Percentiles rank a stretch among this genome's conserved stretches.
phyloP scores from a whole-genome alignment of 1,140 invertebrate species.

The Metopolophium dirhodum region DNA sequence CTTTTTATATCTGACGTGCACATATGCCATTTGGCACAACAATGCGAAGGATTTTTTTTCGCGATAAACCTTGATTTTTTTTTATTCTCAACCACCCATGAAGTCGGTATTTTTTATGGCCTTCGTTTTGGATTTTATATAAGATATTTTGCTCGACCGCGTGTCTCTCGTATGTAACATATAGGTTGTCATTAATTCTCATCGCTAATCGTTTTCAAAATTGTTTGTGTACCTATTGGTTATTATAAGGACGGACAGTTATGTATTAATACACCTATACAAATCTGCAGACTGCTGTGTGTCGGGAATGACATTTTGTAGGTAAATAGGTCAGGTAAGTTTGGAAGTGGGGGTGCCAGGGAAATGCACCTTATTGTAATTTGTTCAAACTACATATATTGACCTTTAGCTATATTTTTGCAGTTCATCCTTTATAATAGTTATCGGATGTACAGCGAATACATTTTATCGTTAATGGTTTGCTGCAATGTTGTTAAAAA shows the following conservation, averaged over 20 bases:
- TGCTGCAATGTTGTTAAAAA: conserved; percentile 22
- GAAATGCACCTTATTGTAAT: too few species aligned
- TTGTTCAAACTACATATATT: not conserved
- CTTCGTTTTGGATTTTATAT: conserved; percentile 25
- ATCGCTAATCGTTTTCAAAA: not conserved
- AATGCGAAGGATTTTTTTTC: conserved; percentile 49
- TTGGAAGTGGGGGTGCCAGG: too few species aligned
- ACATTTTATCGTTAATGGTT: conserved; percentile 44
- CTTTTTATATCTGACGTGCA: conserved; percentile 16
- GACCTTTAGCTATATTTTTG: not conserved
- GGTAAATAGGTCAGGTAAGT: not conserved
- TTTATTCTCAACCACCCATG: conserved; percentile 39
- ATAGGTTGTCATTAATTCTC: not conserved
- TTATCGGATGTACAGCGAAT: not conserved
- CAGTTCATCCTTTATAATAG: not conserved
- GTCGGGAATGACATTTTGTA: not conserved
- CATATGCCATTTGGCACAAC: conserved; percentile 33
- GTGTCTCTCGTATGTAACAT: not conserved
- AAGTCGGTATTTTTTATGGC: conserved; percentile 11
- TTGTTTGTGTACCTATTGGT: not conserved
- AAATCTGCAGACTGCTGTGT: not conserved
- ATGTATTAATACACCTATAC: not conserved
- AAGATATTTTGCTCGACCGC: not conserved
- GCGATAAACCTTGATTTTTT: conserved; percentile 21
- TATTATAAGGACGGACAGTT: not conserved